Percentiles rank a stretch among this genome's conserved stretches.
These are phyloP conservation scores for Holacanthella duospinosa DNA, from an alignment of 2,888 invertebrate species.

Conservation along the genomic window DNA sequence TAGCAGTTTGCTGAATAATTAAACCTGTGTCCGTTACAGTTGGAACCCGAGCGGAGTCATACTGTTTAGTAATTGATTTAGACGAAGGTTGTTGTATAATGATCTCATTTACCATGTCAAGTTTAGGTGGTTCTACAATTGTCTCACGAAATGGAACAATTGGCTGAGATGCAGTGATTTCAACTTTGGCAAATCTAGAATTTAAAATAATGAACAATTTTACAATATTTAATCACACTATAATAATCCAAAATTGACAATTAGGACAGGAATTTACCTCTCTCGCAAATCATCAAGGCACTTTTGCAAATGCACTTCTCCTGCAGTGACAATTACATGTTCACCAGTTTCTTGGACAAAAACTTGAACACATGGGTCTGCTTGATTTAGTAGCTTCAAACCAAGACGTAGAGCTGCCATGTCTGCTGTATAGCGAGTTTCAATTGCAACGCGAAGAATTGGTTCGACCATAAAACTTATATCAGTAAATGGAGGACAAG, in stretches of 20 bases:
- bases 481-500: slow-evolving; percentile 80
- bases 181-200: slow-evolving; percentile 69
- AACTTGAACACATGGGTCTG: slow-evolving; percentile 86
- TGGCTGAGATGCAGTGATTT: slow-evolving; percentile 83
- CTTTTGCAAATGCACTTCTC: slow-evolving; percentile 91
- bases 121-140: slow-evolving; percentile 63
- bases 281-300: slow-evolving; percentile 82
- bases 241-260: neutral
- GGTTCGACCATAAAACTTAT: slow-evolving; percentile 66
- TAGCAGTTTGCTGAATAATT: slow-evolving; percentile 55
- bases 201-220: neutral
- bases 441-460: slow-evolving; percentile 85
- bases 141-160: slow-evolving; percentile 96
- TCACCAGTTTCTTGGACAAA: slow-evolving; percentile 88
- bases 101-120: slow-evolving; percentile 75
- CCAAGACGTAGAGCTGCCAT: slow-evolving; percentile 51
- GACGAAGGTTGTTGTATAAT: slow-evolving; percentile 49
- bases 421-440: slow-evolving; percentile 70
- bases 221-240: neutral
- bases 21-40: slow-evolving; percentile 36
- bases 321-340: slow-evolving; percentile 85
- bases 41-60: neutral
- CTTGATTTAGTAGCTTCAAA: slow-evolving; percentile 76
- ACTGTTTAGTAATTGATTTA: neutral
- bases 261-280: slow-evolving; percentile 43